Evolutionary conservation across 2,113 vertebrate species (phyloP).

Genomic region (Toxotes chatareus): DNA sequence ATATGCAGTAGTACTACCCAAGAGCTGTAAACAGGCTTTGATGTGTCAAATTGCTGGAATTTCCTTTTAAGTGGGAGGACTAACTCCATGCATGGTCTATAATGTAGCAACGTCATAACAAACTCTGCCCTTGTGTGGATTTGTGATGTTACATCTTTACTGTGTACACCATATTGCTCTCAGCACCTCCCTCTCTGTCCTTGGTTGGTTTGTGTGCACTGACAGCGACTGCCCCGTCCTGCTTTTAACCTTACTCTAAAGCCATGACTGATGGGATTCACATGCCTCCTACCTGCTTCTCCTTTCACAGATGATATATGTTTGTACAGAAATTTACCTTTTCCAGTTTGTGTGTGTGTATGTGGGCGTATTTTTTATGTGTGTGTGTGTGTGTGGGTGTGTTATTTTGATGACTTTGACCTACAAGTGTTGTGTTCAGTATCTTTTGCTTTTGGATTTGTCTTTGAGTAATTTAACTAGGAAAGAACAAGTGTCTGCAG

Average conservation of each 20-base stretch:
- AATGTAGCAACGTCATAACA: neutral
- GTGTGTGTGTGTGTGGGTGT: constrained; percentile 12
- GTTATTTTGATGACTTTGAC: constrained; percentile 53
- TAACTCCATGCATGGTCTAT: neutral
- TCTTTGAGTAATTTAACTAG: constrained; percentile 56
- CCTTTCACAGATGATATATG: constrained; percentile 72
- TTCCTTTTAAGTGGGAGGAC: neutral
- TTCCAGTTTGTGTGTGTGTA: no score
- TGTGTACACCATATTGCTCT: constrained; percentile 27
- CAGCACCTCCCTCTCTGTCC: constrained; percentile 51
- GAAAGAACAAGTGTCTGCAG: constrained; percentile 51
- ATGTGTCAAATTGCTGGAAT: neutral
- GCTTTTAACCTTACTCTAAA: constrained; percentile 67
- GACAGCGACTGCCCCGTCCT: constrained; percentile 50
- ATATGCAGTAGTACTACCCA: neutral
- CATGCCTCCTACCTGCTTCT: constrained; percentile 57
- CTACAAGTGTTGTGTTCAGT: constrained; percentile 5
- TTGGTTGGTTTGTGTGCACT: constrained; percentile 54
- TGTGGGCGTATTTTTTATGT: constrained; percentile 34
- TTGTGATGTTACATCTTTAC: constrained; percentile 43
- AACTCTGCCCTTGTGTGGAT: constrained; percentile 31
- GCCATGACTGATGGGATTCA: constrained; percentile 75
- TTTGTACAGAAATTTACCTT: constrained; percentile 30
- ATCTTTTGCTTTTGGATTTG: constrained; percentile 32
- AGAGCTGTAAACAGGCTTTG: constrained; percentile 1